Evolutionary conservation across 2,113 vertebrate genomes (phyloP).

Genomic region (Oreochromis spilurus): DNA sequence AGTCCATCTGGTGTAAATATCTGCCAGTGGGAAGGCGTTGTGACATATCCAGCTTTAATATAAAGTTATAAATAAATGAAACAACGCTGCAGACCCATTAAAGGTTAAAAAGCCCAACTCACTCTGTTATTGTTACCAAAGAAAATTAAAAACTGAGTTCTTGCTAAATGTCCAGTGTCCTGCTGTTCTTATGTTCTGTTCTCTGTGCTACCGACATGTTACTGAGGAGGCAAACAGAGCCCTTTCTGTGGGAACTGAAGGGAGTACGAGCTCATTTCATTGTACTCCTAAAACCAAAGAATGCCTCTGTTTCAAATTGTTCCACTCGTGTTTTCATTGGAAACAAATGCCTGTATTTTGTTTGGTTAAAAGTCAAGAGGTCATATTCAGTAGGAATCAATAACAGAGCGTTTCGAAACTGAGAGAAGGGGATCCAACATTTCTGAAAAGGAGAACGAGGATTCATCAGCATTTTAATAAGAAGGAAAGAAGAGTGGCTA

Average conservation of each 20-base stretch:
- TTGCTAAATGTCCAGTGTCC: background rate
- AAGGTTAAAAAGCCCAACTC: background rate
- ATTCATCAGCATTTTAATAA: background rate
- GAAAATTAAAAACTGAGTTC: background rate
- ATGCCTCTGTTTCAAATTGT: slow-evolving; percentile 47
- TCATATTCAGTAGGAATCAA: slow-evolving; percentile 40
- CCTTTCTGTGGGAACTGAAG: slow-evolving; percentile 1
- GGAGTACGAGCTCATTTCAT: slow-evolving; percentile 9
- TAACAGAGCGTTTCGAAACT: background rate
- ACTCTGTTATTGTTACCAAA: background rate
- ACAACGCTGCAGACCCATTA: background rate
- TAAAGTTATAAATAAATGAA: background rate
- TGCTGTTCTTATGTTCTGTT: background rate
- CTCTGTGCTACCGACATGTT: background rate
- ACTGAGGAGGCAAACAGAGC: background rate
- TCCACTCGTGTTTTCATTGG: slow-evolving; percentile 49
- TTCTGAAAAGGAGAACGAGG: background rate
- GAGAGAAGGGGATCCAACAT: background rate
- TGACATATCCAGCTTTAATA: background rate
- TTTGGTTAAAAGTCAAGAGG: slow-evolving; percentile 42
- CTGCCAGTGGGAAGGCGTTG: background rate
- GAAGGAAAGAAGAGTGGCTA: background rate
- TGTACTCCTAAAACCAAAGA: slow-evolving; percentile 11
- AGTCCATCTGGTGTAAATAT: background rate
- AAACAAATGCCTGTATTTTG: slow-evolving; percentile 47